A percentile compares a stretch with the other conserved stretches of the same genome.
Evolutionary conservation across 2,888 invertebrate species (phyloP).

Genomic region (Sphaerophoria rueppellii): DNA sequence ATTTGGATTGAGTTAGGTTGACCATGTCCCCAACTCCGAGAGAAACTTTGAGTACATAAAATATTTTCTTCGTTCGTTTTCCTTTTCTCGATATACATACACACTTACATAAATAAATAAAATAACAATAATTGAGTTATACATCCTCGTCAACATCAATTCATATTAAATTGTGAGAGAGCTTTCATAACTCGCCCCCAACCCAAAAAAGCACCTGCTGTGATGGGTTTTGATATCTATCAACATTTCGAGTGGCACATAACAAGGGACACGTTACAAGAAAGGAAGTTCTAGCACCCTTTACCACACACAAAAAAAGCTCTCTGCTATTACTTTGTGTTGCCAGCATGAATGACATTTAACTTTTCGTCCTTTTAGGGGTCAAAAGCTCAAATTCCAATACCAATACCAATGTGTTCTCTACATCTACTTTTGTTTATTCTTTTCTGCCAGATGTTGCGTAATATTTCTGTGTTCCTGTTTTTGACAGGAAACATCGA

Average conservation of each 20-base stretch:
- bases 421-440: not conserved
- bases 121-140: conserved; percentile 16
- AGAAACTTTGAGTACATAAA: not conserved
- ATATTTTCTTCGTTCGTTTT: not conserved
- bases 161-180: conserved; percentile 20
- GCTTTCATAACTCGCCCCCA: conserved; percentile 24
- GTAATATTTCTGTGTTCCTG: conserved; percentile 57
- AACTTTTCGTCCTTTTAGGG: conserved; percentile 65
- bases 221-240: not conserved
- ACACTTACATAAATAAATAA: not conserved
- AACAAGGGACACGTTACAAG: not conserved
- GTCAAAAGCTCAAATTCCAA: conserved; percentile 57
- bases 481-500: conserved; percentile 46
- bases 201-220: not conserved
- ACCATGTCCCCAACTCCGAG: not conserved
- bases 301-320: conserved; percentile 18
- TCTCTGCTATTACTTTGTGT: not conserved
- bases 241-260: not conserved
- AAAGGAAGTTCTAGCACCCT: not conserved
- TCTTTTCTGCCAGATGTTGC: conserved; percentile 18
- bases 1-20: conserved; percentile 12
- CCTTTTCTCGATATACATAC: not conserved
- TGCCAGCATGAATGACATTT: conserved; percentile 47
- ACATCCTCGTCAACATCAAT: conserved; percentile 48
- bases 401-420: not conserved